A percentile compares a stretch with the other conserved stretches of the same genome.
Conservation (phyloP, 2,113 vertebrate genomes). For the Macrotis lagotis region DNA sequence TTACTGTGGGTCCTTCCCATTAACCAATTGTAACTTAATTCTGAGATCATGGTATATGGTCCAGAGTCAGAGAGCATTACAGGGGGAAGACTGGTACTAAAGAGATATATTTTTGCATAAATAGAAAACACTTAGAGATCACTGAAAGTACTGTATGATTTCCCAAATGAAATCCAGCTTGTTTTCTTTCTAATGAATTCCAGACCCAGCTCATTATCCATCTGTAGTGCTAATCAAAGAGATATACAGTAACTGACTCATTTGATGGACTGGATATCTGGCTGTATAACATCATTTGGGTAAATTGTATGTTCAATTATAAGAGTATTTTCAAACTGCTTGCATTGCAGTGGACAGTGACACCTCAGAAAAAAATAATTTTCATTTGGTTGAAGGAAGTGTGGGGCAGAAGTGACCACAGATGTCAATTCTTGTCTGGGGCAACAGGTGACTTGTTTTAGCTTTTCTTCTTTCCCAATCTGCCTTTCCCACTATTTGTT, state of each 20-base stretch:
- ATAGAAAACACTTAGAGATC: neutral
- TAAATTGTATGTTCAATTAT: neutral
- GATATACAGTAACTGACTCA: neutral
- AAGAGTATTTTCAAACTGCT: neutral
- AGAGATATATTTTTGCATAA: neutral
- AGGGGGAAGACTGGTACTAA: neutral
- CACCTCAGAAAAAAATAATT: neutral
- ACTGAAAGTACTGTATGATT: neutral
- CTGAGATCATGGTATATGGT: neutral
- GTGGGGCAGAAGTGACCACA: neutral
- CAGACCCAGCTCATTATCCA: neutral
- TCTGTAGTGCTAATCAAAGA: neutral
- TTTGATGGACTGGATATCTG: neutral
- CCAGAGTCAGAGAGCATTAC: neutral
- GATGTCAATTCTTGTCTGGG: neutral
- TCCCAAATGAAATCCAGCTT: neutral
- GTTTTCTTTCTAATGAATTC: neutral
- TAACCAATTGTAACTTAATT: neutral
- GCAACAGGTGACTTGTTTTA: neutral
- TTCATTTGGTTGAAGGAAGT: neutral
- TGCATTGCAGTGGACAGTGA: neutral
- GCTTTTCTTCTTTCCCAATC: neutral
- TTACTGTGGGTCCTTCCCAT: neutral
- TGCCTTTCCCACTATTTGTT: neutral
- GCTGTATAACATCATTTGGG: neutral